A percentile compares a stretch with the other conserved stretches of the same genome.
Evolutionary conservation across 1,140 invertebrate genomes (phyloP).

Genomic region (Lepeophtheirus salmonis): DNA sequence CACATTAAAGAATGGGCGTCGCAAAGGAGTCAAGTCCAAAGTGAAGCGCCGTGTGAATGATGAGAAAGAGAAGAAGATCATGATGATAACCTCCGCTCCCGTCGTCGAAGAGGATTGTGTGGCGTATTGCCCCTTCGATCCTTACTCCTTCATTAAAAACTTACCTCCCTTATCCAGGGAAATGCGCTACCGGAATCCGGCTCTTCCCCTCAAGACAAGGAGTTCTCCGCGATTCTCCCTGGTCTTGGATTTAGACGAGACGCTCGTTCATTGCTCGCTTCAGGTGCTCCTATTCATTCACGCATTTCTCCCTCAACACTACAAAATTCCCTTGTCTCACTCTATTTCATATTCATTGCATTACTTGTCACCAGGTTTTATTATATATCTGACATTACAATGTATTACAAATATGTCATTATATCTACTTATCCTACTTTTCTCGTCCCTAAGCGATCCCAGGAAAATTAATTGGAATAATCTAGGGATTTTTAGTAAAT

Average conservation of each 20-base stretch:
- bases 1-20: neutral
- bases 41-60: neutral
- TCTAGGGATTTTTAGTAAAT: too few species aligned
- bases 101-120: constrained; percentile 32
- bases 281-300: constrained; percentile 75
- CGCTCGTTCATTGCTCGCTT: constrained; percentile 81
- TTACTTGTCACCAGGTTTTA: neutral
- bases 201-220: constrained; percentile 73
- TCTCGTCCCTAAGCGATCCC: too few species aligned
- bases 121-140: constrained; percentile 62
- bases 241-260: constrained; percentile 54
- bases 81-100: neutral
- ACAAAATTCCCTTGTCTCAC: constrained; percentile 62
- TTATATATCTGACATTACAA: too few species aligned
- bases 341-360: neutral
- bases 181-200: constrained; percentile 63
- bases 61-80: neutral
- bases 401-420: too few species aligned
- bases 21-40: neutral
- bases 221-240: constrained; percentile 83
- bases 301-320: constrained; percentile 79
- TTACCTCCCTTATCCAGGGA: constrained; percentile 70
- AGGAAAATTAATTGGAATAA: too few species aligned
- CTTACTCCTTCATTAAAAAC: constrained; percentile 76
- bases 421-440: too few species aligned